Base-by-base conservation (phyloP, 1,140 invertebrate species). In the Drosophila nigrodunni region DNA sequence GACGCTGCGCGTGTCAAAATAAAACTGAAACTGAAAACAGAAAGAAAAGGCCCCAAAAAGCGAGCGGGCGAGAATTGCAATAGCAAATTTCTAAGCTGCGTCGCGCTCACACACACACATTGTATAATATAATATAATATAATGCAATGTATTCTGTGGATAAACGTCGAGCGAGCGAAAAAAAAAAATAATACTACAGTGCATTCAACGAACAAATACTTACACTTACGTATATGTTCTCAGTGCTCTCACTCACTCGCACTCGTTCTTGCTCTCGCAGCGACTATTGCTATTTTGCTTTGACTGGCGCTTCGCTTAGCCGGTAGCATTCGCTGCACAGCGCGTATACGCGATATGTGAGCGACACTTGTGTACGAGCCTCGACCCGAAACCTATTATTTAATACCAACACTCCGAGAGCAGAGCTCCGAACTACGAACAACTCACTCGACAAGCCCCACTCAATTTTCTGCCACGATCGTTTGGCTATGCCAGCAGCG, bases 321-420 rank as follows among this genome's bases (percentile, higher is more conserved):
- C 83, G 85, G 83, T 61, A 58, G 21, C 49, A 10, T 8, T 60
- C 11, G 57, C 52, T 44, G 6, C 2, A 74, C 83, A 80, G 85
- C 60, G 69, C 83, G 83, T 87, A 87, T 87, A 87, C 83, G 83
- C 83, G 83, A 87, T 87, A 72, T 80, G 82, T 74, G 78, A 61
- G 76, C 50, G 77, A 57, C 77, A 75, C 54, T 71, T 70, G 66
- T 35, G 41, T 39, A 55, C 18, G 41, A 44, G 60, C 18, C 49
- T 49, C 15, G 18, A 68, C 74, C 79, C 68, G 77, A 30, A 30
- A 30, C 25, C 69, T 88, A 83, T 88, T 87, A 87, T 87, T 87
- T 88, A 88, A 88, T 80, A 82, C 25, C 66, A 39, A 47, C 15
- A 44, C 34, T 35, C 2, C 39, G 43, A 37, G 5, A 55, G 2